Evolutionary conservation across 2,113 vertebrate genomes (phyloP).

Genomic region (Anhinga rufa): DNA sequence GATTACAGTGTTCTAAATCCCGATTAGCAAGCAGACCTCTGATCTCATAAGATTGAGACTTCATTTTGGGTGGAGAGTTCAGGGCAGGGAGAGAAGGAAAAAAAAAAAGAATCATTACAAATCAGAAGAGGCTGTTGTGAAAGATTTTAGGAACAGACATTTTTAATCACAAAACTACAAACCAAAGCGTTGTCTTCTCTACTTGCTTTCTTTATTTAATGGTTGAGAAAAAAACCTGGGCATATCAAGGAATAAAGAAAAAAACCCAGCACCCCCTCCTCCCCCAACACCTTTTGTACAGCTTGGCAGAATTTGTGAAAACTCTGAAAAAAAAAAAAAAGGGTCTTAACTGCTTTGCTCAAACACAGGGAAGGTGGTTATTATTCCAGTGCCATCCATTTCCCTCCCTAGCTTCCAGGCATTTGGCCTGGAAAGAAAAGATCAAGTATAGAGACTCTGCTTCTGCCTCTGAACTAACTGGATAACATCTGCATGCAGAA

Average conservation of each 20-base stretch:
- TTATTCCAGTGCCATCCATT: slow-evolving; percentile 33
- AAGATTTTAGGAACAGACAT: background rate
- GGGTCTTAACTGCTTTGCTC: slow-evolving; percentile 15
- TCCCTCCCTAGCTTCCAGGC: slow-evolving; percentile 54
- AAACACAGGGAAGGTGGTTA: slow-evolving; percentile 13
- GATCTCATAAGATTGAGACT: background rate
- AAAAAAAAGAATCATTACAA: background rate
- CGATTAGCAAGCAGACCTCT: background rate
- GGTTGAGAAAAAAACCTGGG: background rate
- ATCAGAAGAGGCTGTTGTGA: background rate
- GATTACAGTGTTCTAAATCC: background rate
- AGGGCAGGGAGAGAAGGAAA: background rate
- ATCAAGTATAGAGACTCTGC: slow-evolving; percentile 11
- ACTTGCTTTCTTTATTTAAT: background rate
- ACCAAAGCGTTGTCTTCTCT: background rate
- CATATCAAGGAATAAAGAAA: background rate
- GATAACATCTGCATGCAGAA: slow-evolving; percentile 34
- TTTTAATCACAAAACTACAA: background rate
- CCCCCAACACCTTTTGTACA: background rate
- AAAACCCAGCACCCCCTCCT: background rate
- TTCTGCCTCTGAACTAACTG: slow-evolving; percentile 13
- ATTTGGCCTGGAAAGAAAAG: slow-evolving; percentile 55
- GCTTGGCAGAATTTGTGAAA: slow-evolving; percentile 23
- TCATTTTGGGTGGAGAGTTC: background rate
- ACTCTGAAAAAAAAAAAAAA: background rate